Percentiles rank a stretch among this genome's conserved stretches.
These are phyloP conservation scores for Phymanthus crucifer DNA, from an alignment of 92 coral and sea anemone genomes.

Conservation along the genomic window DNA sequence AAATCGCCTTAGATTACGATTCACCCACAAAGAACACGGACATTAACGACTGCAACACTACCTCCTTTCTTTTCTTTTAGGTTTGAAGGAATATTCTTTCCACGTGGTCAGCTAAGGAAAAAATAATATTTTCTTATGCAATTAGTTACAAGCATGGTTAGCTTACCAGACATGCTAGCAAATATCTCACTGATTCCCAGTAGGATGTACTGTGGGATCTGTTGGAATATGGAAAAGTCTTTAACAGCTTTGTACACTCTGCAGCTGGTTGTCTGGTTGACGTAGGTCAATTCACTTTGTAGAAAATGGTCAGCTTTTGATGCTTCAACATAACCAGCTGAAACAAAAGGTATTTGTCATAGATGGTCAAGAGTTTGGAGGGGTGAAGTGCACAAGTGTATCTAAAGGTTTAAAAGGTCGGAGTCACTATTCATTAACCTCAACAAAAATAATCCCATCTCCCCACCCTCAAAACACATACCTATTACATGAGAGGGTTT, in stretches of 20 bases:
- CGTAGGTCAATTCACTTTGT: conserved; percentile 21
- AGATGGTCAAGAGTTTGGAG: background rate
- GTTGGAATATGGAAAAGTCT: conserved; percentile 74
- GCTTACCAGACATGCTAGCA: conserved; percentile 85
- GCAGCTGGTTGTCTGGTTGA: conserved; percentile 71
- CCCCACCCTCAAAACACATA: too few species aligned
- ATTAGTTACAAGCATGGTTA: background rate
- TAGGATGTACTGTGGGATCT: conserved; percentile 84
- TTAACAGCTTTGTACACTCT: conserved; percentile 57
- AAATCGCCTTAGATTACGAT: too few species aligned
- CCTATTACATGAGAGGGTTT: too few species aligned
- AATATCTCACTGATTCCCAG: conserved; percentile 92
- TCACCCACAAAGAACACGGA: too few species aligned
- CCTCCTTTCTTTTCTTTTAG: too few species aligned
- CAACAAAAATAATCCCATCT: too few species aligned
- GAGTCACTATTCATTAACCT: background rate
- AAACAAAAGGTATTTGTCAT: conserved; percentile 18
- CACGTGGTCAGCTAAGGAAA: too few species aligned
- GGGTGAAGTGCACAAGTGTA: background rate
- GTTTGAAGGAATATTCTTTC: too few species aligned
- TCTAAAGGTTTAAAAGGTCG: background rate
- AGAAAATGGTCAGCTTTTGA: conserved; percentile 52
- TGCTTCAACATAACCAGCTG: conserved; percentile 83
- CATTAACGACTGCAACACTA: too few species aligned
- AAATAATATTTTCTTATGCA: too few species aligned